Base-by-base conservation (phyloP, 2,113 vertebrate species). In the Alosa alosa region DNA sequence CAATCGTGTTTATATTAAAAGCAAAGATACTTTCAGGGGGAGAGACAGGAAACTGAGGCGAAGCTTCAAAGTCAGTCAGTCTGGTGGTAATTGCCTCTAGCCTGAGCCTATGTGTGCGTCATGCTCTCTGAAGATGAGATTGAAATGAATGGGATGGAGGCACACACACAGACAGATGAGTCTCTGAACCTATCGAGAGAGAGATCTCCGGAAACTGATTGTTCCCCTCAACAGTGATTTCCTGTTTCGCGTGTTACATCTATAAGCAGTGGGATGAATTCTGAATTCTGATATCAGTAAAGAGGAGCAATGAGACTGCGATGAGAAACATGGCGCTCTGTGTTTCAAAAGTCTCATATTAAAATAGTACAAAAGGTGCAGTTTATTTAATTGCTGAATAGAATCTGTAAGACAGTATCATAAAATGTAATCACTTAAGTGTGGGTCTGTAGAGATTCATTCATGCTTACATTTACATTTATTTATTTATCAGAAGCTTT, bases 1-100 rank as follows among this genome's bases (percentile, higher is more conserved):
- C 49, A 89, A 85, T 86, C 41, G 83, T 13, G 18, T 44, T 72
- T 72, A 82, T 82, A 84, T 84, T 68, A 81, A 82, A 84, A 81
- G 45, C 64, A 36, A 25, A 68, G 18, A 45, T 15, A 25, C n/a
- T 25, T 68, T 68, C 8, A 6, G 18, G 18, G 55, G 55, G 55
- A 60, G 55, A 72, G 81, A 82, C 13, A 50, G 64, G 68, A 57
- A 36, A 47, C 13, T 20, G 6, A 39, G 49, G 31, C 1, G 22
- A 78, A 68, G 82, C 68, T 81, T 60, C 81, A 81, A 81, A 52
- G 84, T 55, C 15, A 44, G 60, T 75, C 81, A 13, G 82, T 3
- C 47, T 31, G 22, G 15, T 45, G 49, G 18, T 55, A 60, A 41
- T 52, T 52, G 22, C 9, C 72, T 86, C 45, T 49, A 44, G 82